Evolutionary conservation across 2,888 invertebrate genomes (phyloP), one percentile per base, ranked within the genome.

Genomic region (Gryllus longicercus): DNA sequence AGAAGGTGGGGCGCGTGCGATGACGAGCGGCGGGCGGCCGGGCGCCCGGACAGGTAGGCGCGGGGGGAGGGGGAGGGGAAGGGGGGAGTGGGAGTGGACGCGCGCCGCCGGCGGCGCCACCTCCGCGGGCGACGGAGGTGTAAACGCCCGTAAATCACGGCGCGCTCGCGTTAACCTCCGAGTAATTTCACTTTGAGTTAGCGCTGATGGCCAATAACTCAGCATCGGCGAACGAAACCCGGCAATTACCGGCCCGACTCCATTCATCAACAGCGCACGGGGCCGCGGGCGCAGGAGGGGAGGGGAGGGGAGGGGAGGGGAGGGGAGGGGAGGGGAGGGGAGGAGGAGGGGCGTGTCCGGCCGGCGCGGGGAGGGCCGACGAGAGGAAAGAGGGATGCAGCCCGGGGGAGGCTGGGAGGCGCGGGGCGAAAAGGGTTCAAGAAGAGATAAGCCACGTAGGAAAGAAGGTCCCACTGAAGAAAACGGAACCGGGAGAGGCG

Each of bases 131-230:
- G 63, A 63, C 63, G 63, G 63, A 63, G 63, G 63, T 63, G 63
- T n/a, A 63, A 63, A 63, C 63, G 63, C 63, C 63, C n/a, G 63
- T 63, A 63, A 63, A 63, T 63, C 63, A 63, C 63, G 63, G 16
- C 63, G 3, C 63, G 63, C 14, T n/a, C 16, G n/a, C 63, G 63
- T n/a, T n/a, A 63, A 18, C 63, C 63, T 63, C 63, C 63, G 63
- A 74, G 77, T 79, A 74, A 76, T 77, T 79, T 80, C 78, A 80
- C 80, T 80, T 81, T 81, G 80, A 80, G 75, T 79, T 51, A 79
- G 63, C 75, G 14, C 49, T 80, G 81, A 80, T 80, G 80, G 80
- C 76, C 80, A 79, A 79, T 81, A 81, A 81, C 75, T 81, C 78
- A 80, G 76, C 74, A 74, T 77, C 75, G 81, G 81, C 76, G 77